phyloP scores from a whole-genome alignment of 2,113 vertebrate genomes.

The Halcyon malimbica region DNA sequence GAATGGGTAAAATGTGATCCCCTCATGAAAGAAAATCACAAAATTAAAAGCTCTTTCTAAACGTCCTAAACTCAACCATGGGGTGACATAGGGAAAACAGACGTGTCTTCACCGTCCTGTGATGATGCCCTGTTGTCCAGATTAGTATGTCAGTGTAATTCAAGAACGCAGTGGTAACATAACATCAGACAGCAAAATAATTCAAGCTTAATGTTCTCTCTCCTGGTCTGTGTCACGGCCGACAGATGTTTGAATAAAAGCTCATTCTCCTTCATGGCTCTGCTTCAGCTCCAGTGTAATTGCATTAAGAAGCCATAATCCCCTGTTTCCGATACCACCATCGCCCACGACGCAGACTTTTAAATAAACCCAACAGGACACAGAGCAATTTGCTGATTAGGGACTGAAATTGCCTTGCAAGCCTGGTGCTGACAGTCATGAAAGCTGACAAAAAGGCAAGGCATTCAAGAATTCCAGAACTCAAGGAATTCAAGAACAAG shows the following conservation, averaged over 20 bases:
- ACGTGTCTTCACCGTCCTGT: neutral
- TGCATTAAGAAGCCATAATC: conserved; percentile 32
- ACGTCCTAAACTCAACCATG: neutral
- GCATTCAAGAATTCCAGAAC: neutral
- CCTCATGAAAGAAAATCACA: neutral
- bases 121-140: neutral
- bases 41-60: neutral
- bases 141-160: neutral
- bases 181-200: neutral
- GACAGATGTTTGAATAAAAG: conserved; percentile 37
- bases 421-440: neutral
- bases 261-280: neutral
- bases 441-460: neutral
- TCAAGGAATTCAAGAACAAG: neutral
- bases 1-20: neutral
- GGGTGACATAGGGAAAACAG: neutral
- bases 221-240: neutral
- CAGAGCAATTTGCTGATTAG: neutral
- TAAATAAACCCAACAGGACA: conserved; percentile 8
- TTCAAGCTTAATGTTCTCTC: neutral
- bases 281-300: conserved; percentile 15
- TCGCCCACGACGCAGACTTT: neutral
- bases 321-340: neutral
- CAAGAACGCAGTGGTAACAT: neutral
- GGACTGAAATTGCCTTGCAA: neutral